Percentiles rank a stretch among this genome's conserved stretches.
phyloP scores from a whole-genome alignment of 2,797 vertebrate species.

The Podarcis siculus region DNA sequence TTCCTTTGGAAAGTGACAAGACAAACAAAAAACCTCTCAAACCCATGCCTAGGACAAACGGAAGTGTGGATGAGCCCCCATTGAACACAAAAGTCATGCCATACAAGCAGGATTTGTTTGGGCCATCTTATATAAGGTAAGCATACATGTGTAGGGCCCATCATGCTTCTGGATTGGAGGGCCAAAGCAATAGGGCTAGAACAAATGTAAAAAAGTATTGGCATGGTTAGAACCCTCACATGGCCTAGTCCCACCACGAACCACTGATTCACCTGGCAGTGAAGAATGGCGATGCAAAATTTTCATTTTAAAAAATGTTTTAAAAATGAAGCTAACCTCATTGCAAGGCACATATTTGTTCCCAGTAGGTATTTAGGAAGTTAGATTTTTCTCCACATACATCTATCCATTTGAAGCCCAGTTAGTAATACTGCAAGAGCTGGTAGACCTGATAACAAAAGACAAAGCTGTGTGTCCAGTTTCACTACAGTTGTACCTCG shows the following conservation, averaged over 20 bases:
- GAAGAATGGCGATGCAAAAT: neutral
- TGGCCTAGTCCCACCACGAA: no score
- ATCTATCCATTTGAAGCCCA: neutral
- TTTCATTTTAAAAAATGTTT: no score
- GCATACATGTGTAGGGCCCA: neutral
- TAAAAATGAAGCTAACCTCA: slow-evolving; percentile 1
- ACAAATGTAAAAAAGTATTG: neutral
- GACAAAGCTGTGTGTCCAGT: neutral
- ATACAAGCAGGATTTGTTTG: neutral
- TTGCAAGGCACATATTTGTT: slow-evolving; percentile 52
- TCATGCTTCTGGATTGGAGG: neutral
- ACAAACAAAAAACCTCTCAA: no score
- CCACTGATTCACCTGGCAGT: neutral
- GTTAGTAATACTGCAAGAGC: no score
- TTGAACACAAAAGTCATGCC: neutral
- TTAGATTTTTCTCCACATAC: neutral
- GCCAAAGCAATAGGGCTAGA: neutral
- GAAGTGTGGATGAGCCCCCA: no score
- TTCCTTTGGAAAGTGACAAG: no score
- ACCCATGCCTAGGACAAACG: no score
- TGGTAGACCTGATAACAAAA: neutral
- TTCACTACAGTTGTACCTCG: no score
- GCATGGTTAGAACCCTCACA: neutral
- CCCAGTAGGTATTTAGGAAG: slow-evolving; percentile 36
- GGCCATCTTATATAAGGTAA: slow-evolving; percentile 16